Evolutionary conservation across 2,888 invertebrate genomes (phyloP).

Genomic region (Abrostola triplasia): DNA sequence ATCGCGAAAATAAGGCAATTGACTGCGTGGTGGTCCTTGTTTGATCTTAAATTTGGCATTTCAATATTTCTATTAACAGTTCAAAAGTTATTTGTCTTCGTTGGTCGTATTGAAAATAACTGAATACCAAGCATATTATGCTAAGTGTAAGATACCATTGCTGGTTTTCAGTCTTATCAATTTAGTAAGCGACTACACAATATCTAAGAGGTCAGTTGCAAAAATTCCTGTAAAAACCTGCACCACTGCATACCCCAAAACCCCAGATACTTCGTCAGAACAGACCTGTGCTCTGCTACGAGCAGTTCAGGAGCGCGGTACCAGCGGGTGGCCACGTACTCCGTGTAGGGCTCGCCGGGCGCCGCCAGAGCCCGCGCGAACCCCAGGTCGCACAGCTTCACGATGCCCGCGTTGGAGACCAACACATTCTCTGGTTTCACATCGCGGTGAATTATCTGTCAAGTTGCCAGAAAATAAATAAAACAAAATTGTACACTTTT

Average conservation of each 20-base stretch:
- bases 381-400: constrained; percentile 97
- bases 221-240: too few relatives aligned
- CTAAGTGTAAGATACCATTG: too few relatives aligned
- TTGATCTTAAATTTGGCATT: too few relatives aligned
- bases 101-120: too few relatives aligned
- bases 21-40: too few relatives aligned
- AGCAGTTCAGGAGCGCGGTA: constrained; percentile 96
- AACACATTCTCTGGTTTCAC: constrained; percentile 97
- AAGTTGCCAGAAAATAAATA: not conserved
- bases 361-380: constrained; percentile 93
- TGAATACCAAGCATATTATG: too few relatives aligned
- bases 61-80: too few relatives aligned
- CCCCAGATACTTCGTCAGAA: not conserved
- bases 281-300: constrained; percentile 92
- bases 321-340: constrained; percentile 97
- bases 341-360: constrained; percentile 94
- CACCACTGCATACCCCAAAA: not conserved
- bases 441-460: constrained; percentile 95
- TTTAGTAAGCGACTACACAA: too few relatives aligned
- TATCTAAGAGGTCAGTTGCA: too few relatives aligned
- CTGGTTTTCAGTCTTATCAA: too few relatives aligned
- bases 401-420: constrained; percentile 93
- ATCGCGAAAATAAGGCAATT: too few relatives aligned
- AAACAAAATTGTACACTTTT: not conserved
- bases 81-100: too few relatives aligned